These are phyloP conservation scores for Calephelis nemesis DNA, from an alignment of 1,140 invertebrate genomes.

Conservation along the genomic window DNA sequence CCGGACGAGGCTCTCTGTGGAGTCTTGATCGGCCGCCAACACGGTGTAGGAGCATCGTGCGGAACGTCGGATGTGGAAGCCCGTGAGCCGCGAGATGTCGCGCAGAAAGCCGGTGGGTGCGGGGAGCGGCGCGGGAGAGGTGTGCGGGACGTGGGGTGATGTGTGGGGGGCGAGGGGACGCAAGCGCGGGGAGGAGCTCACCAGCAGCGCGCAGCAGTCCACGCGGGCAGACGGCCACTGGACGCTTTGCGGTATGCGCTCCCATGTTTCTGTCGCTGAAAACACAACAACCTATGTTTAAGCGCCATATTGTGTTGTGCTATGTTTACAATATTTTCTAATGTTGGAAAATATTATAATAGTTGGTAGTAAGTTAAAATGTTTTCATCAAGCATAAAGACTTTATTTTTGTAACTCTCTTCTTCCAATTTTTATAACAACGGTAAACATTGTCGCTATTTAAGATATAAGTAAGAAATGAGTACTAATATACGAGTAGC, in stretches of 20 bases:
- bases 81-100: slow-evolving; percentile 87
- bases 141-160: slow-evolving; percentile 16
- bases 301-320: too few species aligned
- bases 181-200: slow-evolving; percentile 54
- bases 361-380: too few species aligned
- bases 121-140: slow-evolving; percentile 16
- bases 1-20: slow-evolving; percentile 82
- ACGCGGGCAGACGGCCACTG: slow-evolving; percentile 85
- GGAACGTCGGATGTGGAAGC: slow-evolving; percentile 85
- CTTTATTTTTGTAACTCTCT: too few species aligned
- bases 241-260: slow-evolving; percentile 84
- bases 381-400: too few species aligned
- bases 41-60: slow-evolving; percentile 86
- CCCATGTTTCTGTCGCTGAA: slow-evolving; percentile 88
- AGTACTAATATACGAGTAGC: too few species aligned
- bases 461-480: too few species aligned
- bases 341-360: too few species aligned
- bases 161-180: slow-evolving; percentile 41
- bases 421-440: too few species aligned
- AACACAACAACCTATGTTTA: not conserved
- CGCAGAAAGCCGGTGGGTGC: slow-evolving; percentile 80
- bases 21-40: slow-evolving; percentile 83
- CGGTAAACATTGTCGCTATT: too few species aligned
- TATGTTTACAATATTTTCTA: too few species aligned
- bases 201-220: slow-evolving; percentile 65